These are phyloP conservation scores for Spodoptera exigua DNA, from an alignment of 2,888 invertebrate species.

Conservation along the genomic window DNA sequence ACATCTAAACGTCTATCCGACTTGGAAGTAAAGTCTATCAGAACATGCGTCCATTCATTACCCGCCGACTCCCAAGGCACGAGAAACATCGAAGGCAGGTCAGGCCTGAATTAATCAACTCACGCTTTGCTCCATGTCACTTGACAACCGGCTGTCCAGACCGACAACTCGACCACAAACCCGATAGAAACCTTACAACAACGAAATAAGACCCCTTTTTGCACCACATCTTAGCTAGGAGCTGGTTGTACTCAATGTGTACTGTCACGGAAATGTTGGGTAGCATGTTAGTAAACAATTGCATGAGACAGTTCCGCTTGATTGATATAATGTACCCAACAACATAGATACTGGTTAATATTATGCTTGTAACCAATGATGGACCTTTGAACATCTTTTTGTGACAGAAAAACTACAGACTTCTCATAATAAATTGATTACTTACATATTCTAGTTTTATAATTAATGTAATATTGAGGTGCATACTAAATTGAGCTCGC, in stretches of 20 bases:
- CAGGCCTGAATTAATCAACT: slow-evolving; percentile 73
- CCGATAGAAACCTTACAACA: slow-evolving; percentile 26
- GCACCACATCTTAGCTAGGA: slow-evolving; percentile 4
- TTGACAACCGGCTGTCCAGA: slow-evolving; percentile 64
- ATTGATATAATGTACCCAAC: slow-evolving; percentile 46
- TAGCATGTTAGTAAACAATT: slow-evolving; percentile 60
- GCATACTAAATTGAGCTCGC: slow-evolving; percentile 19
- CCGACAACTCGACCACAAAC: slow-evolving; percentile 44
- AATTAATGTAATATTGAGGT: slow-evolving; percentile 4
- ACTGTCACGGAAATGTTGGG: slow-evolving; percentile 58
- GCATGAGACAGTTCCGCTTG: slow-evolving; percentile 55
- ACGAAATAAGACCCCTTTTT: slow-evolving; percentile 24
- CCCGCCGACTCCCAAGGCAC: slow-evolving; percentile 57
- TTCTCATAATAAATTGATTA: too few species aligned
- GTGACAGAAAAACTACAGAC: neutral
- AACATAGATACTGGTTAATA: slow-evolving; percentile 32
- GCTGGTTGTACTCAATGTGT: slow-evolving; percentile 49
- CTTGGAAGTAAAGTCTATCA: slow-evolving; percentile 40
- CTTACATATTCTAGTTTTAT: too few species aligned
- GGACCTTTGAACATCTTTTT: neutral
- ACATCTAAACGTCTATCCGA: slow-evolving; percentile 39
- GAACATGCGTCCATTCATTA: slow-evolving; percentile 52
- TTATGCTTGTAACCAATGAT: slow-evolving; percentile 12
- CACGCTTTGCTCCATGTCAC: slow-evolving; percentile 64
- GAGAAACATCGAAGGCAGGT: slow-evolving; percentile 68